Conservation (phyloP, 2,797 vertebrate genomes). For the Sebastiscus albofasciatus region DNA sequence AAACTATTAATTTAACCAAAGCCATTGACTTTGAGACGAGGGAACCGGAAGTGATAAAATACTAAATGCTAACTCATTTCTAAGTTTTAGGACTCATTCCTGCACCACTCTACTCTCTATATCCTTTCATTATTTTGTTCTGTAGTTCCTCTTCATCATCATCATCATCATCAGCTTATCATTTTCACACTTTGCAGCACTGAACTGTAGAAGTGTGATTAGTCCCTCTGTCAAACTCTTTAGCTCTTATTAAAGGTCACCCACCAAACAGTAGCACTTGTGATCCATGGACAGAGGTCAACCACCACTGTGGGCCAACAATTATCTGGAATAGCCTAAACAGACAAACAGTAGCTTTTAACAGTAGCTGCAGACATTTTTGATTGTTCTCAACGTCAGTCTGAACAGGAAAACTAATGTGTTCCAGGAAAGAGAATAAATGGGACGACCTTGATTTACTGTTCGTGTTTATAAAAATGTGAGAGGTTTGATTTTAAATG, state of each 20-base stretch:
- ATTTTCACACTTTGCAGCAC: constrained; percentile 29
- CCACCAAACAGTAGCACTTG: background rate
- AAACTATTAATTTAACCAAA: too few relatives aligned
- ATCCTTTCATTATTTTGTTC: background rate
- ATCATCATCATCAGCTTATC: constrained; percentile 31
- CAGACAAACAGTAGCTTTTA: background rate
- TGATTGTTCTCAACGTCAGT: background rate
- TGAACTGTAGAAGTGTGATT: constrained; percentile 53
- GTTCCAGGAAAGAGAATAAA: background rate
- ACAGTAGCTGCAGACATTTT: background rate
- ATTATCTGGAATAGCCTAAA: background rate
- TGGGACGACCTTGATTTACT: background rate
- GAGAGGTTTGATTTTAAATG: background rate
- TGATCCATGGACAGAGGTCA: constrained; percentile 20
- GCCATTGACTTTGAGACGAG: too few relatives aligned
- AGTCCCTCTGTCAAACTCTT: constrained; percentile 5
- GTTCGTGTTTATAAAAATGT: background rate
- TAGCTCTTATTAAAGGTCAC: constrained; percentile 23
- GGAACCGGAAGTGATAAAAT: too few relatives aligned
- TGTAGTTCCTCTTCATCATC: background rate
- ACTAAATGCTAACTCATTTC: too few relatives aligned
- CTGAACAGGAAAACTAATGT: background rate
- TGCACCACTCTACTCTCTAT: background rate
- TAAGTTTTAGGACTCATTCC: too few relatives aligned
- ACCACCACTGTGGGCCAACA: background rate